Percentiles rank a stretch among this genome's conserved stretches.
Conservation (phyloP, 1,140 invertebrate species). For the Physella acuta region DNA sequence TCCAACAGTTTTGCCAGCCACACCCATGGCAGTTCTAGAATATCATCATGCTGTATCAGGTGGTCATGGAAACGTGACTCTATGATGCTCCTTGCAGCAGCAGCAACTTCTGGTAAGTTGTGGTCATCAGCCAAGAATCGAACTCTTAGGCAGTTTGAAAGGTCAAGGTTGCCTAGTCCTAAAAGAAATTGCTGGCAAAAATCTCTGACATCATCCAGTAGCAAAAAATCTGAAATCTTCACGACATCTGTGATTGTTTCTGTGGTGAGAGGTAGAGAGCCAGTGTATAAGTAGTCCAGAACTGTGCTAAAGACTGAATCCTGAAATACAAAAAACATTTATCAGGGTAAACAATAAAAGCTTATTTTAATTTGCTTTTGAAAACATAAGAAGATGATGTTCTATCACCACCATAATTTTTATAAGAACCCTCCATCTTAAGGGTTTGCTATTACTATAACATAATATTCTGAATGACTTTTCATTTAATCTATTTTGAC, state of each 20-base stretch:
- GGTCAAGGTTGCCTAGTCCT: constrained; percentile 52
- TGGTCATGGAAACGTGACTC: constrained; percentile 56
- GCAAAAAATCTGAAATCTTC: constrained; percentile 55
- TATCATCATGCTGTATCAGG: constrained; percentile 52
- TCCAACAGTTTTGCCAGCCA: constrained; percentile 46
- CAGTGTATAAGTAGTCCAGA: constrained; percentile 89
- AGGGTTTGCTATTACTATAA: no score
- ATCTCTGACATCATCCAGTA: constrained; percentile 67
- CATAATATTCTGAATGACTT: no score
- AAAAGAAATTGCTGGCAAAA: constrained; percentile 55
- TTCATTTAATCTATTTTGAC: no score
- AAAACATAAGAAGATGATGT: no score
- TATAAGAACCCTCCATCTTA: no score
- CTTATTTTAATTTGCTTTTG: no score
- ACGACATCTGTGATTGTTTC: constrained; percentile 80
- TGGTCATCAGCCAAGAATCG: constrained; percentile 52
- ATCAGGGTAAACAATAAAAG: no score
- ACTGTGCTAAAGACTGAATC: constrained; percentile 72
- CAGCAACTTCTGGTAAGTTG: constrained; percentile 48
- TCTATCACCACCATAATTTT: no score
- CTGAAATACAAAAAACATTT: no score
- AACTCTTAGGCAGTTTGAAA: constrained; percentile 50
- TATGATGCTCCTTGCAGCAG: constrained; percentile 49
- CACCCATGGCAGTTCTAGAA: constrained; percentile 54
- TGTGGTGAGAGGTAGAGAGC: constrained; percentile 66